A percentile compares a stretch with the other conserved stretches of the same genome.
phyloP scores from a whole-genome alignment of 2,113 vertebrate genomes.

The Pardalotus punctatus region DNA sequence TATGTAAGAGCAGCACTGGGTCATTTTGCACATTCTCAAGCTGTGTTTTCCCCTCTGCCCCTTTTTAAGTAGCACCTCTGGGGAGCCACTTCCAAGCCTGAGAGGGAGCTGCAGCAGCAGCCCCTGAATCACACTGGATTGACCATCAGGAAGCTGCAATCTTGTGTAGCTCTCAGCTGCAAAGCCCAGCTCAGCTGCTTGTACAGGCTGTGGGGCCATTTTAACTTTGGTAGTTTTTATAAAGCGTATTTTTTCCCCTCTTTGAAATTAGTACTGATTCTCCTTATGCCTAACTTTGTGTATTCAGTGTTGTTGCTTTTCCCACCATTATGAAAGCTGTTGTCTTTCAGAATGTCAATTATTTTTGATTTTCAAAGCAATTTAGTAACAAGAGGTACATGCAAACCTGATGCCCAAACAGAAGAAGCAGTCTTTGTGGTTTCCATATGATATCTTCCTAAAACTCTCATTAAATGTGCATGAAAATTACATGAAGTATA shows the following conservation, averaged over 20 bases:
- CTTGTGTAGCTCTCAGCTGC: neutral
- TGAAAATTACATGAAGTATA: neutral
- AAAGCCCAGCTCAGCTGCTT: neutral
- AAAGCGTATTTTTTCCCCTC: neutral
- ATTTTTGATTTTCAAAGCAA: constrained; percentile 43
- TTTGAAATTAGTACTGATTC: neutral
- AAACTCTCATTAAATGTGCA: neutral
- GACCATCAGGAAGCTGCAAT: neutral
- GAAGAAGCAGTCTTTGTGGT: neutral
- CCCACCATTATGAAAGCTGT: neutral
- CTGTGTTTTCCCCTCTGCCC: neutral
- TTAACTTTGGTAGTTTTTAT: neutral
- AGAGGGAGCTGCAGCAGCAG: neutral
- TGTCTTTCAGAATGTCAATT: constrained; percentile 21
- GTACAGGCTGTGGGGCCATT: neutral
- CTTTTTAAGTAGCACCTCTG: neutral
- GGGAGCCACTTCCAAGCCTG: neutral
- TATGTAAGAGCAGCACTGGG: neutral
- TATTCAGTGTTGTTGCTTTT: neutral
- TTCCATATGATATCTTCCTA: neutral
- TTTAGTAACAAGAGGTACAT: neutral
- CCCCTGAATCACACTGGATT: neutral
- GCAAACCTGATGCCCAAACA: neutral
- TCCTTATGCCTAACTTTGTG: neutral
- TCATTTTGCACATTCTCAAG: neutral